phyloP scores from a whole-genome alignment of 2,113 vertebrate genomes.

The Gymnobelideus leadbeateri region DNA sequence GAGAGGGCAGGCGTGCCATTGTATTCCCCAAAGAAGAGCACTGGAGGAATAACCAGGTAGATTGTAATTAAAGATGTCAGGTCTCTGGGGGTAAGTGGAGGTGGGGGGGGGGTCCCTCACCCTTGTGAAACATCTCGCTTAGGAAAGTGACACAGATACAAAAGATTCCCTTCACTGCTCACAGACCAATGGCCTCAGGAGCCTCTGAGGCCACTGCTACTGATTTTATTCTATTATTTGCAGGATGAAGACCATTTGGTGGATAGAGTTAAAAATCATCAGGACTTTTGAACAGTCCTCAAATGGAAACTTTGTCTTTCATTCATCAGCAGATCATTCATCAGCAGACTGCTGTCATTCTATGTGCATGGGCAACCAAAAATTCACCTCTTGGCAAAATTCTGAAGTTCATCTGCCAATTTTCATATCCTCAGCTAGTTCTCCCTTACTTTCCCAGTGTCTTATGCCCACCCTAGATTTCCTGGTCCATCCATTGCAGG shows the following conservation, averaged over 20 bases:
- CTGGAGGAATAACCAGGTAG: background rate
- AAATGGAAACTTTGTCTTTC: background rate
- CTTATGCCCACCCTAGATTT: background rate
- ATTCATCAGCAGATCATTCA: background rate
- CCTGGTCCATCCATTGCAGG: background rate
- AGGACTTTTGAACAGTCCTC: background rate
- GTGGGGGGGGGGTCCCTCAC: background rate
- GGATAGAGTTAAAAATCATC: background rate
- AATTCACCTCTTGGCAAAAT: background rate
- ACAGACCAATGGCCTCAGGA: background rate
- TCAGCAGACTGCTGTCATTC: background rate
- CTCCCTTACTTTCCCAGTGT: background rate
- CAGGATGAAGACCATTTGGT: background rate
- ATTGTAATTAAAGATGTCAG: slow-evolving; percentile 4
- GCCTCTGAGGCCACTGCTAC: background rate
- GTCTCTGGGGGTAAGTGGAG: background rate
- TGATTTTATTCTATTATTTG: background rate
- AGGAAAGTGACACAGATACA: background rate
- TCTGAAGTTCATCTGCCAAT: background rate
- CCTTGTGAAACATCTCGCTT: background rate
- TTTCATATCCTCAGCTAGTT: background rate
- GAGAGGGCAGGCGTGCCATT: background rate
- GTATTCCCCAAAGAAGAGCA: background rate
- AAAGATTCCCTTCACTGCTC: background rate
- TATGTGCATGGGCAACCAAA: background rate